Conservation (phyloP, 2,888 invertebrate species). For the Dicranocentrus wangi region DNA sequence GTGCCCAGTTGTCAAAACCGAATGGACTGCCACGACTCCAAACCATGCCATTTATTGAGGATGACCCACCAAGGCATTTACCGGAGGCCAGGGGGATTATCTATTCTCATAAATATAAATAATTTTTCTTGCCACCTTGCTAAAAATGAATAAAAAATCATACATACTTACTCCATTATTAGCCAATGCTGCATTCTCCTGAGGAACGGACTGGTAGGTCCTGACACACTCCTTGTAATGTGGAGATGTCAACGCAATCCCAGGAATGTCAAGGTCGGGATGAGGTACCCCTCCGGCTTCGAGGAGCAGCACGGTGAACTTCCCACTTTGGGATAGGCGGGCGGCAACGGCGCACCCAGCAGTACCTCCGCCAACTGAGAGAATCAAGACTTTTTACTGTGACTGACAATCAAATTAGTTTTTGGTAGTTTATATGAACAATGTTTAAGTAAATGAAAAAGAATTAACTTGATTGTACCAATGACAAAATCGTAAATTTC, state of each 20-base stretch:
- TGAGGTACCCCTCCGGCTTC: too few species aligned
- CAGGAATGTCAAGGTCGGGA: conserved; percentile 9
- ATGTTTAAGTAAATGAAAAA: too few species aligned
- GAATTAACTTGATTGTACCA: too few species aligned
- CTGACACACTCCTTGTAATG: background rate
- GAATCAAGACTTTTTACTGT: background rate
- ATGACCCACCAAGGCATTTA: conserved; percentile 20
- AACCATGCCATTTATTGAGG: conserved; percentile 24
- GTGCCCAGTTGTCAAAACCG: conserved; percentile 41
- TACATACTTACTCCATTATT: conserved; percentile 7
- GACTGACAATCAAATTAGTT: background rate
- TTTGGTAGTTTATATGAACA: background rate
- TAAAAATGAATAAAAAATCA: too few species aligned
- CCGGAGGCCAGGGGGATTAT: background rate
- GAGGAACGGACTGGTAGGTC: too few species aligned
- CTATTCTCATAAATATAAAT: too few species aligned
- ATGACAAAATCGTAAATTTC: background rate
- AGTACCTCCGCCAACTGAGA: conserved; percentile 11
- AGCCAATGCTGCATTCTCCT: conserved; percentile 1
- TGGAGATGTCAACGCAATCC: background rate
- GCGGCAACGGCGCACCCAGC: background rate
- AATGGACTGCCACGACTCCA: conserved; percentile 29
- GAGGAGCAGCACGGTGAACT: background rate
- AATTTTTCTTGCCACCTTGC: too few species aligned
- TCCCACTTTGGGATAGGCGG: background rate